Evolutionary conservation across 2,888 invertebrate species (phyloP).

Genomic region (Perizoma affinitatum): DNA sequence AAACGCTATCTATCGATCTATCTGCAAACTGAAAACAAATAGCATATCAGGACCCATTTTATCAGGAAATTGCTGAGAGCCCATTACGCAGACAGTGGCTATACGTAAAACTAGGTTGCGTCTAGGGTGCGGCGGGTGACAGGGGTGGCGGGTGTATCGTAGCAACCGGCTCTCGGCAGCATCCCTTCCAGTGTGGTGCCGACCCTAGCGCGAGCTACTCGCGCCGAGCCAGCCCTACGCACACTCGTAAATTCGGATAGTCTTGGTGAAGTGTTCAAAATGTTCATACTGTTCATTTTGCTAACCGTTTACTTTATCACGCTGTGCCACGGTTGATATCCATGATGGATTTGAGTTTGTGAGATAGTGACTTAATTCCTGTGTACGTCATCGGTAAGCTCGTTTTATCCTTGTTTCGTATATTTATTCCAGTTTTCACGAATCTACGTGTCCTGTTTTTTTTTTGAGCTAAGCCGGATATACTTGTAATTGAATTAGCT

Average conservation of each 20-base stretch:
- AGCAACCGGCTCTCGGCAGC: constrained; percentile 71
- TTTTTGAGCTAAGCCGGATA: too few species aligned
- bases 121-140: constrained; percentile 71
- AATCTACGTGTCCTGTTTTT: not conserved
- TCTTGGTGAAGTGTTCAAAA: constrained; percentile 53
- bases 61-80: constrained; percentile 80
- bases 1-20: constrained; percentile 27
- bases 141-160: constrained; percentile 74
- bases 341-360: constrained; percentile 61
- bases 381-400: constrained; percentile 45
- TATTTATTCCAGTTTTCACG: not conserved
- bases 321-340: constrained; percentile 69
- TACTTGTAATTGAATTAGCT: too few species aligned
- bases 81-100: constrained; percentile 78
- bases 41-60: constrained; percentile 65
- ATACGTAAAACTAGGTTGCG: constrained; percentile 81
- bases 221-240: constrained; percentile 48
- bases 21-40: constrained; percentile 49
- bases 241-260: constrained; percentile 35
- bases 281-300: constrained; percentile 77
- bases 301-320: constrained; percentile 79
- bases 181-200: constrained; percentile 77
- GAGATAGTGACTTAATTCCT: constrained; percentile 52
- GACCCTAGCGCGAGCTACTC: constrained; percentile 58
- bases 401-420: constrained; percentile 20